Base-by-base conservation (phyloP, 2,113 vertebrate genomes). In the Cavia aperea region DNA sequence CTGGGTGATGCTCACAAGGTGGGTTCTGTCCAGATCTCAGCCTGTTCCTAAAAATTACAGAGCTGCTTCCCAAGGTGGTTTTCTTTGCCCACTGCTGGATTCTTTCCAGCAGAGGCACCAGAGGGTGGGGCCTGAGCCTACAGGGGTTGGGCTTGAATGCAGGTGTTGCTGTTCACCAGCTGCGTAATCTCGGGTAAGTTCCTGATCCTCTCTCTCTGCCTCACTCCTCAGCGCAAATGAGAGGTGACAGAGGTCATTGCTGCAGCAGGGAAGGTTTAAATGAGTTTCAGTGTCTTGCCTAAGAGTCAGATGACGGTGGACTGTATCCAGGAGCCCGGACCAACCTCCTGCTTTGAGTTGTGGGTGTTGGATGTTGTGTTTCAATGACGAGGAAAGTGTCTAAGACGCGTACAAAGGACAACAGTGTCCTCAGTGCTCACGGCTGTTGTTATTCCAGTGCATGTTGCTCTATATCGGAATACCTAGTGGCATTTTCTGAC, bases 161-260 rank as follows among this genome's bases (percentile, higher is more conserved):
- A 58, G 84, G 39, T 0, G 2, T 49, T 88, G 49, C 70, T 3
- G 4, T 23, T 63, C 43, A 72, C 5, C 21, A 65, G 56, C 63
- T 54, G 36, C 36, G 31, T 73, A 24, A 36, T 65, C 63, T 33
- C 39, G 21, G 56, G 49, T 2, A 5, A 19, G 11, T 58, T 87
- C n/a, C 31, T 81, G 21, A 7, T 26, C 56, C 6, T 51, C 43
- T 26, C 43, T 26, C 24, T 79, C 33, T 78, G 84, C 68, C 54
- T 87, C 36, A 13, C 15, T 72, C 63, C 19, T 79, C 36, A 29
- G 63, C 39, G 5, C 46, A 60, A 60, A 56, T 26, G 19, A 26
- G 70, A 62, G 88, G 46, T 31, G 43, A 63, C 0, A 1, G 26
- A 0, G 1, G 39, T 13, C 81, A 29, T 23, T 0, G 11, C 10